Conservation (phyloP, 2,888 invertebrate species). For the Oxycera nigricornis region DNA sequence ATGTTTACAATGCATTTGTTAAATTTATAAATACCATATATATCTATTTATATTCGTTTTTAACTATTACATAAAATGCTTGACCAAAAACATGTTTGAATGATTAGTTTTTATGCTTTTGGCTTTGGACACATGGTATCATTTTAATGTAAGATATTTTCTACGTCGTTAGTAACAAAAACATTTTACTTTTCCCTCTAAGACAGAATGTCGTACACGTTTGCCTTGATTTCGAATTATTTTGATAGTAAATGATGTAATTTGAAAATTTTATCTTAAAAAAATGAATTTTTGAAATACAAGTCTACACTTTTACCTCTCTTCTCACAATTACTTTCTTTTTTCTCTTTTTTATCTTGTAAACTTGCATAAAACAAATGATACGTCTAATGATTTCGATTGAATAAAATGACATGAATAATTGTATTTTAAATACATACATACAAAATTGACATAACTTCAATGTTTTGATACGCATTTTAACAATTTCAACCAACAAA, state of each 20-base stretch:
- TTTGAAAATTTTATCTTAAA: neutral
- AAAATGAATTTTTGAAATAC: constrained; percentile 2
- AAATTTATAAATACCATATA: neutral
- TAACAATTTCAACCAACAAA: neutral
- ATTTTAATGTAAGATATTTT: constrained; percentile 18
- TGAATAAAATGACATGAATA: neutral
- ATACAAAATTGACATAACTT: neutral
- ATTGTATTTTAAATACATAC: neutral
- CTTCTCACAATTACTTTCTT: constrained; percentile 20
- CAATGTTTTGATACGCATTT: neutral
- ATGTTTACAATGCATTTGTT: neutral
- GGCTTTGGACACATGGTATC: neutral
- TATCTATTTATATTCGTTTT: neutral
- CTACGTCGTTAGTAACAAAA: too few relatives aligned
- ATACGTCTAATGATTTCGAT: neutral
- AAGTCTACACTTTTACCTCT: neutral
- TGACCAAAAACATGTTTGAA: constrained; percentile 8
- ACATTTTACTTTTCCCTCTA: neutral
- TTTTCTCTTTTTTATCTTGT: constrained; percentile 26
- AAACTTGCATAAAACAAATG: constrained; percentile 22
- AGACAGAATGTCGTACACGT: constrained; percentile 16
- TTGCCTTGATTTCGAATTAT: neutral
- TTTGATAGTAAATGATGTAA: neutral
- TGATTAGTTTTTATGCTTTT: constrained; percentile 9
- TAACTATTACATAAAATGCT: constrained; percentile 17